Base-by-base conservation (phyloP, 2,797 vertebrate genomes). In the Cryptoprocta ferox region DNA sequence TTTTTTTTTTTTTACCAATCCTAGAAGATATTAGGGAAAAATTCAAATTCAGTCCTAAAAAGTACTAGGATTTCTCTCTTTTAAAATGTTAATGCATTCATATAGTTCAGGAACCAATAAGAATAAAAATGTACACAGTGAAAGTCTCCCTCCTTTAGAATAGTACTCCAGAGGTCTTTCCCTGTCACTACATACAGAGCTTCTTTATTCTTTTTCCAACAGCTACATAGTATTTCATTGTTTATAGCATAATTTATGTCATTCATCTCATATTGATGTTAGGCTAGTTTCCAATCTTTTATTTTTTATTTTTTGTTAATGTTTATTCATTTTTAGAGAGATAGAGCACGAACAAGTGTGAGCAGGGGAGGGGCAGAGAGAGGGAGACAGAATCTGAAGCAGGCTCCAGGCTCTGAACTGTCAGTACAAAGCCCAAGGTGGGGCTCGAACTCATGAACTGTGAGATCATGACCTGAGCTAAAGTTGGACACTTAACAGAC, bases 31-130 rank as follows among this genome's bases (percentile, higher is more conserved):
- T 0, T 21, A 56, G 59, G 13, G 28, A 32, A 50, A 88, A 78
- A 37, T 16, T 93, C 15, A 59, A 53, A 92, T 86, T 70, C 28
- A 92, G 2, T 65, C 42, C 59, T 89, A 75, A 95, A 82, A 95
- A 80, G 35, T 89, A 80, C 15, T 61, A 53, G 39, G 45, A 88
- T 95, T 96, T 95, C 24, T 95, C 30, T 96, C 26, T 78, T 75
- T 85, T 50, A 4, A 45, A 79, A 35, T 56, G 10, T 79, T 65
- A 86, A 81, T 88, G 42, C 5, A 42, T 61, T 95, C 48, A 56
- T 92, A 0, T 82, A 82, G 53, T 94, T 96, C 61, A 95, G 32
- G 95, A 95, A 86, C 45, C 83, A 86, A 53, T 3, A 87, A 61
- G 28, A 90, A 89, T 76, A 70, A 94, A 76, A 93, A 53, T 76